These are phyloP conservation scores for Crematogaster levior DNA, from an alignment of 2,888 invertebrate species.

Conservation along the genomic window DNA sequence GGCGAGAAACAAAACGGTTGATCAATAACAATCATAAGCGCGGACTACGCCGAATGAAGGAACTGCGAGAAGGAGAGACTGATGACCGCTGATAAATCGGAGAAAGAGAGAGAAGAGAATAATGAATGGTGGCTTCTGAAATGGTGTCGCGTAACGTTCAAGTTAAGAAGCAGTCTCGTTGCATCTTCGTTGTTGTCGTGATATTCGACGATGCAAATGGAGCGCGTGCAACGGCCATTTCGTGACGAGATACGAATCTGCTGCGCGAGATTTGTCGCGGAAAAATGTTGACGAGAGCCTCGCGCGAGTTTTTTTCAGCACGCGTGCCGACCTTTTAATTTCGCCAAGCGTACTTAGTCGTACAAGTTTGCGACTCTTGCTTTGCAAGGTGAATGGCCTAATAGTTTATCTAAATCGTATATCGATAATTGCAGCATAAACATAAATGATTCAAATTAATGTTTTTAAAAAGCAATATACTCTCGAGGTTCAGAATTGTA, in stretches of 20 bases:
- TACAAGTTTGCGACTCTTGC: conserved; percentile 4
- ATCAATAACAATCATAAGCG: conserved; percentile 83
- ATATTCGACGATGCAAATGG: conserved; percentile 48
- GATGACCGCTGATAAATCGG: conserved; percentile 46
- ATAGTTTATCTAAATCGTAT: neutral
- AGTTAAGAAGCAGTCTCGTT: conserved; percentile 41
- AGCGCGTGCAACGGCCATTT: conserved; percentile 35
- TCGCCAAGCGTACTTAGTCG: conserved; percentile 1
- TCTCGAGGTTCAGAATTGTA: neutral
- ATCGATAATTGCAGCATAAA: neutral
- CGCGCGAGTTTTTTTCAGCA: conserved; percentile 33
- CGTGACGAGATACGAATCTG: conserved; percentile 49
- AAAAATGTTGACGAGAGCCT: conserved; percentile 40
- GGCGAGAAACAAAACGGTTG: conserved; percentile 80
- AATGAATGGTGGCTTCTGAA: conserved; percentile 64
- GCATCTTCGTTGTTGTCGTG: conserved; percentile 48
- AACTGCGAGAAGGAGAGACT: conserved; percentile 24
- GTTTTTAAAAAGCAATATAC: neutral
- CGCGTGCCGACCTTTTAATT: conserved; percentile 25
- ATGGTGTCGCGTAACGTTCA: conserved; percentile 59
- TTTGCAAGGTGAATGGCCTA: conserved; percentile 24
- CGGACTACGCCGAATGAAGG: conserved; percentile 63
- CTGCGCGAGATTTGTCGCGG: conserved; percentile 46
- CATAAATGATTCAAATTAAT: neutral
- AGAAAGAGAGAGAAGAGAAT: conserved; percentile 30